Conservation (phyloP, 2,113 vertebrate species). For the Macrotus californicus region DNA sequence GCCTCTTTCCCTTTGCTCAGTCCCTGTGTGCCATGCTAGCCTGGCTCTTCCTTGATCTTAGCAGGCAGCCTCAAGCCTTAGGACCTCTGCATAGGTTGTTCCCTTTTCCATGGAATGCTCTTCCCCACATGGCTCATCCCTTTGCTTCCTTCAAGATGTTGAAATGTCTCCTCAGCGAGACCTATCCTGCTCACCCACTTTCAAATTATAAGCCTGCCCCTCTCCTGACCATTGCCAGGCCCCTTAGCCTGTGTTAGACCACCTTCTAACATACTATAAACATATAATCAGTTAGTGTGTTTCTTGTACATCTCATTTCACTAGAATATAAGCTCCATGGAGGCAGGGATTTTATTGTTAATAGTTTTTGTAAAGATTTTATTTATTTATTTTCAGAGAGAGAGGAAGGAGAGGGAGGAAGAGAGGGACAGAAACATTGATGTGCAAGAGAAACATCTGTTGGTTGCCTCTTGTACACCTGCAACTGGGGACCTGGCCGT, state of each 20-base stretch:
- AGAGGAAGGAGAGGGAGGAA: no score
- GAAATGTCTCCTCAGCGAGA: slow-evolving; percentile 10
- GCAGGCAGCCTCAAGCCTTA: not conserved
- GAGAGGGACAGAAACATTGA: no score
- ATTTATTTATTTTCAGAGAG: no score
- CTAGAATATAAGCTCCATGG: not conserved
- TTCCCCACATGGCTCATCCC: not conserved
- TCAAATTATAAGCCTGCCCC: not conserved
- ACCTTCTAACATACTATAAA: slow-evolving; percentile 8
- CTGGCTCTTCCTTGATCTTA: not conserved
- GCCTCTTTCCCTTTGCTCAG: not conserved
- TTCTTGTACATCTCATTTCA: not conserved
- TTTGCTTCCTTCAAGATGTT: not conserved
- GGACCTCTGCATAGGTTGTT: not conserved
- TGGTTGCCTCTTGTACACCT: no score
- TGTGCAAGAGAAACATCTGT: no score
- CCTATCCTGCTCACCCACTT: not conserved
- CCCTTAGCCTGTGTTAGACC: not conserved
- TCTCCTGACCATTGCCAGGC: not conserved
- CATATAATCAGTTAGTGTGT: not conserved
- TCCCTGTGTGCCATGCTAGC: not conserved
- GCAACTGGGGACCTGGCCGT: no score
- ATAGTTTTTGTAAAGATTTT: no score
- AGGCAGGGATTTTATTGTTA: not conserved
- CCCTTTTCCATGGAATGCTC: not conserved